Percentiles rank a stretch among this genome's conserved stretches.
phyloP scores from a whole-genome alignment of 2,113 vertebrate genomes.

The Varanus komodoensis region DNA sequence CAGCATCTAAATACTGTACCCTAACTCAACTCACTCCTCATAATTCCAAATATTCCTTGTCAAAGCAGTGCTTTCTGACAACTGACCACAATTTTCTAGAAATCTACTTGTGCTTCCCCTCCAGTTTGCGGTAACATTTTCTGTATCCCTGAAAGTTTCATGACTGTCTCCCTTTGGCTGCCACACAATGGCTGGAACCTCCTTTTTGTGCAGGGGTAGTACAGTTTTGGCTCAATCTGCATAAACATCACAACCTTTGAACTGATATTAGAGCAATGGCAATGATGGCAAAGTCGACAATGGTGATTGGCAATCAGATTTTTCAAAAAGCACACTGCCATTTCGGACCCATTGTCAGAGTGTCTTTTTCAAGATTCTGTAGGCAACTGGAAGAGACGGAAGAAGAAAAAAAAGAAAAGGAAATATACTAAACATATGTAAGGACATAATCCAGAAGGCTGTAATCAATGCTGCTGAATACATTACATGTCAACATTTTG shows the following conservation, averaged over 20 bases:
- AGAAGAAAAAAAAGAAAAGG: not conserved
- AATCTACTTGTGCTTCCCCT: not conserved
- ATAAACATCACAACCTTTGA: too few species aligned
- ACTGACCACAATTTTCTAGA: too few species aligned
- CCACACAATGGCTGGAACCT: too few species aligned
- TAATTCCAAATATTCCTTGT: not conserved
- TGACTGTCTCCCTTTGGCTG: too few species aligned
- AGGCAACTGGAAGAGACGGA: not conserved
- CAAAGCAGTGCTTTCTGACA: not conserved
- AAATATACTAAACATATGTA: not conserved
- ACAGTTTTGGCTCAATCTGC: too few species aligned
- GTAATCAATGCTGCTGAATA: constrained; percentile 37
- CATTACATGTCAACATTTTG: constrained; percentile 13
- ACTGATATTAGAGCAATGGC: too few species aligned
- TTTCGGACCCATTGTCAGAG: not conserved
- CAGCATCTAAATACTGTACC: not conserved
- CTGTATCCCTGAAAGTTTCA: too few species aligned
- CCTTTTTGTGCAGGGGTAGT: too few species aligned
- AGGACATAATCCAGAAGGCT: constrained; percentile 38
- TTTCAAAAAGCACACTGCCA: not conserved
- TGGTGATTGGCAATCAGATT: too few species aligned
- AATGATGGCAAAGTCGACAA: too few species aligned
- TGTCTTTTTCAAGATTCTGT: not conserved
- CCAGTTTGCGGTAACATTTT: not conserved
- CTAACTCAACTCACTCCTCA: not conserved